Base-by-base conservation (phyloP, 2,113 vertebrate genomes). In the Ictalurus furcatus region DNA sequence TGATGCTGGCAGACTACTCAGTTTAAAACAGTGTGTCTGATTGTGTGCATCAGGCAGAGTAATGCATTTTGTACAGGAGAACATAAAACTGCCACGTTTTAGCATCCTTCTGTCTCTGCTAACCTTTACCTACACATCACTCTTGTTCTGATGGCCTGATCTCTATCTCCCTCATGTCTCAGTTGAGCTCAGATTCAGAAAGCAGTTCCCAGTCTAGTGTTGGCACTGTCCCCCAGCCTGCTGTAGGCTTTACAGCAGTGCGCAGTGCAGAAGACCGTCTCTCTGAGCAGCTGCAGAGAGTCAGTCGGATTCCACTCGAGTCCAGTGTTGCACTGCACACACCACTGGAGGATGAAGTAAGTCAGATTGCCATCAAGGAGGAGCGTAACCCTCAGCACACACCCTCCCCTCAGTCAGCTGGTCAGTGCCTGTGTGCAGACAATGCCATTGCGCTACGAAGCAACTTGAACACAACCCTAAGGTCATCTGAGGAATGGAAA, bases 151-250 rank as follows among this genome's bases (percentile, higher is more conserved):
- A 88, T 34, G 85, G 34, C 0, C 67, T 86, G 30, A 63, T 52
- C 5, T 90, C 52, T 91, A 25, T 48, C 56, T 40, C 16, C 59
- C 85, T 7, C 71, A 40, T 79, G 93, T 94, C 92, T 88, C 93
- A 93, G 74, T 85, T 21, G 3, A 96, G 94, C 89, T 94, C 95
- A 16, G 96, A 96, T 40, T 94, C 95, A 13, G 95, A 94, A 44
- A 93, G 92, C 93, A 95, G 94, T 79, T 28, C 84, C 14, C 82
- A 90, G 0, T 95, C 93, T 85, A 93, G 93, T 44, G 25, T 87
- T 12, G 44, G 67, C 56, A 28, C 85, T 89, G 54, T 61, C 34
- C 65, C 88, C 30, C 85, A 67, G n/a, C 65, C 28, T 6, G 69
- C 11, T 0, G 88, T 82, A 3, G 86, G 79, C 0, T 90, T 93